phyloP scores from a whole-genome alignment of 2,888 invertebrate species.

The Cosmopolites sordidus region DNA sequence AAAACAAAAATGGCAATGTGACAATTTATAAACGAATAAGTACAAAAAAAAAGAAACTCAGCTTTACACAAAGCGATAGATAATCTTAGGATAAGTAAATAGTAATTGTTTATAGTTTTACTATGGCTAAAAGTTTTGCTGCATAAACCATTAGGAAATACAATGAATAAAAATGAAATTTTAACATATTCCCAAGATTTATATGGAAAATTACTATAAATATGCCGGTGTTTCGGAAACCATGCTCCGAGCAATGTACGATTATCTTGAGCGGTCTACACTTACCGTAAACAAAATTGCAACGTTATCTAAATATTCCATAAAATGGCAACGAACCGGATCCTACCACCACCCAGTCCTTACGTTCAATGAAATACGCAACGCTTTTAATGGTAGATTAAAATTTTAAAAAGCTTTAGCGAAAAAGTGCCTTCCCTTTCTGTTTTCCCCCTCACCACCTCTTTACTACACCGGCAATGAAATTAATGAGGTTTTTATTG shows the following conservation, averaged over 20 bases:
- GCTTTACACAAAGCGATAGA: too few species aligned
- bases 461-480: neutral
- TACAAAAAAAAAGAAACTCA: too few species aligned
- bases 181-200: too few species aligned
- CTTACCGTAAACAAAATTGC: slow-evolving; percentile 24
- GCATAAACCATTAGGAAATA: too few species aligned
- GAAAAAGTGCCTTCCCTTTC: neutral
- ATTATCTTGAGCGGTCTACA: slow-evolving; percentile 12
- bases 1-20: too few species aligned
- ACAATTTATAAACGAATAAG: too few species aligned
- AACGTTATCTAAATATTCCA: slow-evolving; percentile 21
- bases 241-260: slow-evolving; percentile 1
- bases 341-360: neutral
- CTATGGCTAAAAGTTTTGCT: too few species aligned
- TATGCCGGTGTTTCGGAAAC: neutral
- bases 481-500: neutral
- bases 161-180: too few species aligned
- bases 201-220: neutral
- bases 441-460: neutral
- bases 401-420: slow-evolving; percentile 23
- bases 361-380: slow-evolving; percentile 23
- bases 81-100: too few species aligned
- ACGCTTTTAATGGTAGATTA: slow-evolving; percentile 23
- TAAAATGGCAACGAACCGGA: slow-evolving; percentile 6
- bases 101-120: too few species aligned